Base-by-base conservation (phyloP, 2,888 invertebrate genomes). In the Drosophila anomalata region DNA sequence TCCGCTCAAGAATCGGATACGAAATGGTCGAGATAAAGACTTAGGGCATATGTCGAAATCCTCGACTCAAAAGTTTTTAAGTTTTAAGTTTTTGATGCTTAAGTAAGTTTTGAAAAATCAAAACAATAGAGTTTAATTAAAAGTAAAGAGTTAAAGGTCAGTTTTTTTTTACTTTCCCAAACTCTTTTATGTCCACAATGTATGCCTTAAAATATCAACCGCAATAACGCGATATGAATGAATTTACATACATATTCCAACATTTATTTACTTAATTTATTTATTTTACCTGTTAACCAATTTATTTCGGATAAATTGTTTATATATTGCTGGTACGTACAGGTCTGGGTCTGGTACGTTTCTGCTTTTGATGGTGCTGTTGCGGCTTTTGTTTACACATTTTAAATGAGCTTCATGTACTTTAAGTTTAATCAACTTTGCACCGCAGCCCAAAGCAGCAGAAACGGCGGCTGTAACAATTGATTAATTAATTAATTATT, bases 261-360 rank as follows among this genome's bases (percentile, higher is more conserved):
- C 75, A 86, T 73, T 83, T 73, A 87, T 80, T 73, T 71, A 78
- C 73, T 80, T 76, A 74, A 82, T 87, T 81, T 82, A 85, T 84
- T 78, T 87, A 81, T 73, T 87, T 87, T 85, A 78, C 69, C 87
- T 85, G 78, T 75, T 82, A 87, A 81, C 78, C 85, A 82, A 82
- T 78, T 82, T 76, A 82, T 87, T 76, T 75, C 62, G 63, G 73
- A 69, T 87, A 78, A 76, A 87, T 82, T 82, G 87, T 87, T 80
- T 82, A 87, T 82, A 65, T 72, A 71, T 74, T 71, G 77, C 68
- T 72, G 70, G 70, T 63, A 69, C 52, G 65, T 44, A 73, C 56
- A 52, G 50, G 46, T 55, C 63, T 56, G 78, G 69, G 70, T 76
- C 73, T 79, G 81, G 83, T 86, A 41, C 52, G 68, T 61, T 62